Base-by-base conservation (phyloP, 2,797 vertebrate species). In the Meda fulgida region DNA sequence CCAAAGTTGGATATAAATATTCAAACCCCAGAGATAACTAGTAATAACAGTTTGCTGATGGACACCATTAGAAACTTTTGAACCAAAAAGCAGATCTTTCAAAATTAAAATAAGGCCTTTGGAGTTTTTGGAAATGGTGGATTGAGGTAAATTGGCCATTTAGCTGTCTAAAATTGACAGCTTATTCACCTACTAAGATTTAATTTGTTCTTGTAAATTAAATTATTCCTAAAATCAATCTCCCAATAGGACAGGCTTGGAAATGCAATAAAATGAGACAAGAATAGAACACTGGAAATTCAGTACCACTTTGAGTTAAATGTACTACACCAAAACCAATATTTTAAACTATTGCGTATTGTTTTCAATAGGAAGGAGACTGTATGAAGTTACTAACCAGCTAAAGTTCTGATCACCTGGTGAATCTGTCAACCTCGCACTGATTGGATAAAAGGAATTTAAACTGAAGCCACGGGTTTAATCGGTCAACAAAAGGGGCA, bases 381-480 rank as follows among this genome's bases (percentile, higher is more conserved):
- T 13, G 14, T 63, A 21, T 48, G 58, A 73, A 38, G 23, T n/a
- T 46, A 58, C 69, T 36, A 63, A 82, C 14, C 21, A 82, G 70
- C 55, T 48, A 63, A 73, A 82, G 75, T 40, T 71, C 38, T 18
- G 3, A 46, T 26, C 60, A 51, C 63, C 21, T 67, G 43, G 16
- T 55, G 48, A 51, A 71, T 38, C 7, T 23, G 66, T 53, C 71
- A 31, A 31, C 6, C 40, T 16, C 43, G 55, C 16, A 78, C 58
- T 36, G 77, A 46, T 79, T 65, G 48, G 6, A 79, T 14, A 4
- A 78, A 78, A 46, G 0, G 40, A 66, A 34, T 66, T 26, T 16
- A 48, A 80, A 66, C 43, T 80, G 14, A 80, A 80, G 63, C 40
- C 58, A 66, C 18, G 48, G 40, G 40, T 36, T 69, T 84, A 77